A percentile compares a stretch with the other conserved stretches of the same genome.
phyloP scores from a whole-genome alignment of 2,888 invertebrate genomes.

The Stenoptilia bipunctidactyla region DNA sequence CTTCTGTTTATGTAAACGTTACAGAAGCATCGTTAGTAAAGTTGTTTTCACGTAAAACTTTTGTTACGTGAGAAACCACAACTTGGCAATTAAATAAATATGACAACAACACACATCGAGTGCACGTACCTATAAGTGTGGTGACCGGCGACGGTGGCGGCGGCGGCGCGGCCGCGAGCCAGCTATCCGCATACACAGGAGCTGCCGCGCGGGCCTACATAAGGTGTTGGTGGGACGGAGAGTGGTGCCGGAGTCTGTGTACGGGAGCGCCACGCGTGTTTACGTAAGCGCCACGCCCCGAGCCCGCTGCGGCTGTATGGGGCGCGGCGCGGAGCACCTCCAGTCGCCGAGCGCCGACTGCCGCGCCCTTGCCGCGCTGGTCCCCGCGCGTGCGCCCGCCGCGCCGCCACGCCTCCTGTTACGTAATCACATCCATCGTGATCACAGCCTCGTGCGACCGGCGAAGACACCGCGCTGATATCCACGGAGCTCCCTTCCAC shows the following conservation, averaged over 20 bases:
- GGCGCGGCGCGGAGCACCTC: constrained; percentile 65
- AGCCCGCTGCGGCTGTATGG: constrained; percentile 63
- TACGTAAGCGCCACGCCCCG: constrained; percentile 72
- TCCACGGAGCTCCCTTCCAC: constrained; percentile 14
- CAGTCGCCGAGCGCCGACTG: constrained; percentile 66
- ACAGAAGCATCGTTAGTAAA: no score
- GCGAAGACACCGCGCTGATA: no score
- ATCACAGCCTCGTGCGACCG: neutral
- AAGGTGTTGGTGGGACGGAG: constrained; percentile 60
- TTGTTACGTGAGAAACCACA: no score
- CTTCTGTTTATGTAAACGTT: no score
- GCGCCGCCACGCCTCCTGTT: constrained; percentile 35
- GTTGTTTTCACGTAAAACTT: no score
- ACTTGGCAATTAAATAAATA: no score
- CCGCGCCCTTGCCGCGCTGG: constrained; percentile 41
- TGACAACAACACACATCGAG: neutral
- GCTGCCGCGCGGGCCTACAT: constrained; percentile 60
- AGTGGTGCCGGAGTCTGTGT: constrained; percentile 49
- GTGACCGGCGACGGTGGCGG: constrained; percentile 50
- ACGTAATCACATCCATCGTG: constrained; percentile 19
- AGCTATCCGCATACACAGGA: constrained; percentile 51
- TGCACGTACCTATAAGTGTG: constrained; percentile 58
- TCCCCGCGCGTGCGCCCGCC: constrained; percentile 25
- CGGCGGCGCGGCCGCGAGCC: constrained; percentile 43
- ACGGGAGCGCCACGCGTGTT: constrained; percentile 55